Conservation (phyloP, 2,797 vertebrate species). For the Hapalemur alaotrensis region DNA sequence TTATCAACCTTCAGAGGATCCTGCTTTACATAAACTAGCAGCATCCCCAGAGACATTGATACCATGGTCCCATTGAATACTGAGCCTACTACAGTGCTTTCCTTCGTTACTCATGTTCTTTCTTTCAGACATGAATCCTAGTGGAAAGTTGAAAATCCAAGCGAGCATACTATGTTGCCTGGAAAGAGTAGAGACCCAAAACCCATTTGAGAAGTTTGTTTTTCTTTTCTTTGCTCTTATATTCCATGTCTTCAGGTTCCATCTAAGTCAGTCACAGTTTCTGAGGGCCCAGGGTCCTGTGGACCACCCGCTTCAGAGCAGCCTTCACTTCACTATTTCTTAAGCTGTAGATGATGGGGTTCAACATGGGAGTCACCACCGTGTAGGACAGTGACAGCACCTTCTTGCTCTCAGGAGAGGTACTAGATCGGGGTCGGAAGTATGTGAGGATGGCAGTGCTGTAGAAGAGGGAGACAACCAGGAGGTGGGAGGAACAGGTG, state of each 20-base stretch:
- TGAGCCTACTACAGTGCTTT: not conserved
- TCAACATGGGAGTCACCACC: slow-evolving; percentile 76
- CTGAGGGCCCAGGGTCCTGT: not conserved
- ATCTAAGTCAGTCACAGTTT: slow-evolving; percentile 21
- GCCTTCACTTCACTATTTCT: slow-evolving; percentile 77
- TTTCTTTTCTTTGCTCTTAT: not conserved
- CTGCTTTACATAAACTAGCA: not conserved
- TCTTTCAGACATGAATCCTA: not conserved
- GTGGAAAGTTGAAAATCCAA: not conserved
- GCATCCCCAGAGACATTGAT: not conserved
- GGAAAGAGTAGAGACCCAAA: not conserved
- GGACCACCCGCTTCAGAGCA: slow-evolving; percentile 50
- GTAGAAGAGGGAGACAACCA: slow-evolving; percentile 79
- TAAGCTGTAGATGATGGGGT: slow-evolving; percentile 78
- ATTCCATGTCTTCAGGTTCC: not conserved
- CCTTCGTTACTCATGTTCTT: not conserved
- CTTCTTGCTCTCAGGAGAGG: slow-evolving; percentile 72
- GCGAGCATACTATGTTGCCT: not conserved
- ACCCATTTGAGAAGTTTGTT: not conserved
- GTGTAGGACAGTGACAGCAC: slow-evolving; percentile 78
- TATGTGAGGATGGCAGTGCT: slow-evolving; percentile 76
- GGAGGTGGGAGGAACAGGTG: slow-evolving; percentile 78
- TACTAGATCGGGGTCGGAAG: slow-evolving; percentile 63
- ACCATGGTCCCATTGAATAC: not conserved
- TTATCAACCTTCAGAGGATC: not conserved